phyloP scores from a whole-genome alignment of 1,140 invertebrate species.

The Apis florea region DNA sequence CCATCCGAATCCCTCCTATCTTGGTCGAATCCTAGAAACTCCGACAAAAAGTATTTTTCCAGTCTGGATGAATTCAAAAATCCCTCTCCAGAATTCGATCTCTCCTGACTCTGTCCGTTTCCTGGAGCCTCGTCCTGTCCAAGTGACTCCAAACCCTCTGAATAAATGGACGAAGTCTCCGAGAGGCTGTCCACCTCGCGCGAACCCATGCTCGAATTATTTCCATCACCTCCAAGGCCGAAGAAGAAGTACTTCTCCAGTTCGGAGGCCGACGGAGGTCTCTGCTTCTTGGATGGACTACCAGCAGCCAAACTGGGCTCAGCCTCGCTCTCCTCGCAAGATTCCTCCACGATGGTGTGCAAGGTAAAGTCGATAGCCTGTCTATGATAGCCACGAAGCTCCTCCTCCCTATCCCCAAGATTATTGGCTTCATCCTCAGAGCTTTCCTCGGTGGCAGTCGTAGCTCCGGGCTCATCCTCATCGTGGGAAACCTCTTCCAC shows the following conservation, averaged over 20 bases:
- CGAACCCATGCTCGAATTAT: constrained; percentile 79
- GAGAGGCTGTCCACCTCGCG: constrained; percentile 87
- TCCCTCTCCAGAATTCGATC: constrained; percentile 84
- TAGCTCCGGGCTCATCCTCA: constrained; percentile 82
- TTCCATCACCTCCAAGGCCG: constrained; percentile 88
- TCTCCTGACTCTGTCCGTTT: constrained; percentile 76
- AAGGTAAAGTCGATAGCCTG: constrained; percentile 93
- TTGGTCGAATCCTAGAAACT: constrained; percentile 90
- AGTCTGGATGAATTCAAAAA: constrained; percentile 88
- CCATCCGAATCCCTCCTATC: constrained; percentile 88
- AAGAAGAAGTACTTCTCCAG: constrained; percentile 96
- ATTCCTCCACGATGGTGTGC: constrained; percentile 96
- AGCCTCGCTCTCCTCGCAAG: constrained; percentile 93
- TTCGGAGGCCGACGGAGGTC: constrained; percentile 88
- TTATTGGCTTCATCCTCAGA: constrained; percentile 81
- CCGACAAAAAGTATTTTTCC: constrained; percentile 94
- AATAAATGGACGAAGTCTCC: constrained; percentile 93
- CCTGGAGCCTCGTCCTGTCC: constrained; percentile 78
- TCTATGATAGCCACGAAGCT: constrained; percentile 89
- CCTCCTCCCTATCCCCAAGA: constrained; percentile 86
- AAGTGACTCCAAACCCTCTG: constrained; percentile 88
- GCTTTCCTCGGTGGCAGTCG: constrained; percentile 80
- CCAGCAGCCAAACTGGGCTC: constrained; percentile 80
- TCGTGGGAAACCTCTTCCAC: constrained; percentile 91
- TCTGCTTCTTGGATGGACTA: constrained; percentile 80